Evolutionary conservation across 1,140 invertebrate species (phyloP).

Genomic region (Coenobita brevimanus): DNA sequence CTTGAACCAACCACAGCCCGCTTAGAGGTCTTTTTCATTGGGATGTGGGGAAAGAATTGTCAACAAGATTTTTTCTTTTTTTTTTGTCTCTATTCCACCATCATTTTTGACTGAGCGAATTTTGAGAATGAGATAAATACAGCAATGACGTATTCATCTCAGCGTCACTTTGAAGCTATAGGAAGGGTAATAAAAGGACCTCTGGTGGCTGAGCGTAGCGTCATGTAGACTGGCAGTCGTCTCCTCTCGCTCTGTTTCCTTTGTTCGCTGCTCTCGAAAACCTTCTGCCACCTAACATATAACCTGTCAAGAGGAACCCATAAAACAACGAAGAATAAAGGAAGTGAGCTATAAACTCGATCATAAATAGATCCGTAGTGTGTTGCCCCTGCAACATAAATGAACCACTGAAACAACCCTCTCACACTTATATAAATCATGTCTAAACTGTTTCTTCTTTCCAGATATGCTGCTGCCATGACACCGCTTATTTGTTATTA

Average conservation of each 20-base stretch:
- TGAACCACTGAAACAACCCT: constrained; percentile 24
- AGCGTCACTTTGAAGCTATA: background rate
- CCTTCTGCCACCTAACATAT: constrained; percentile 36
- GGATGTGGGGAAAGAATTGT: too few species aligned
- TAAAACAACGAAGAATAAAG: constrained; percentile 19
- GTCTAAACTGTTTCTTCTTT: constrained; percentile 40
- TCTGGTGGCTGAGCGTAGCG: constrained; percentile 3
- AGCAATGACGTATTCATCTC: background rate
- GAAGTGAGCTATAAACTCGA: constrained; percentile 30
- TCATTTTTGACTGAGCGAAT: too few species aligned
- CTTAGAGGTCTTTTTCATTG: too few species aligned
- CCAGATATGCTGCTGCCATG: constrained; percentile 1
- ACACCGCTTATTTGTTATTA: background rate
- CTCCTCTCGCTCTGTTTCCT: constrained; percentile 22
- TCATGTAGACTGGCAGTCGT: constrained; percentile 38
- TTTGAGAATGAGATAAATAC: constrained; percentile 18
- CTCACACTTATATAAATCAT: constrained; percentile 40
- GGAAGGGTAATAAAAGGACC: constrained; percentile 1
- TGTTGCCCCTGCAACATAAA: constrained; percentile 59
- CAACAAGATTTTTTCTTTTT: too few species aligned
- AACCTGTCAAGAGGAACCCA: constrained; percentile 32
- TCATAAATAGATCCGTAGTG: constrained; percentile 45
- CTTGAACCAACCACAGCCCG: too few species aligned
- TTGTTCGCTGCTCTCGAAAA: constrained; percentile 32
- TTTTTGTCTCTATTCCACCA: too few species aligned